Evolutionary conservation across 2,888 invertebrate genomes (phyloP).

Genomic region (Archips xylosteana): DNA sequence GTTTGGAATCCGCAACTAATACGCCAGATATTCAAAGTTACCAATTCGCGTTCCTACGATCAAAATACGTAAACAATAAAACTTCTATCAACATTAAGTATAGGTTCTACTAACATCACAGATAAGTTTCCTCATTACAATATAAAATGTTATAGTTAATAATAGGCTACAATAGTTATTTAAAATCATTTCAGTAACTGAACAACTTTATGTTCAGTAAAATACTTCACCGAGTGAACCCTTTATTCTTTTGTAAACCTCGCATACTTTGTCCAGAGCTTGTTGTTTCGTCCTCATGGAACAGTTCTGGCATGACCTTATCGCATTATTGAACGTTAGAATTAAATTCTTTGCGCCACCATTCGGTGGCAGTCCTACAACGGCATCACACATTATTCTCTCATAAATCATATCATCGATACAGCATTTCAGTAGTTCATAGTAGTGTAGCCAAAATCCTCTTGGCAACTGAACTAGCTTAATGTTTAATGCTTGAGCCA

Average conservation of each 20-base stretch:
- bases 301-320: conserved; percentile 86
- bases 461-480: conserved; percentile 85
- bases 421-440: conserved; percentile 91
- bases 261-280: conserved; percentile 86
- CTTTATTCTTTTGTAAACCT: conserved; percentile 53
- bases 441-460: conserved; percentile 89
- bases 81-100: too few relatives aligned
- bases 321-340: conserved; percentile 87
- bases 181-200: background rate
- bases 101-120: too few relatives aligned
- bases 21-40: background rate
- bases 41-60: background rate
- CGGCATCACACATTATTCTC: conserved; percentile 88
- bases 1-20: background rate
- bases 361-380: conserved; percentile 88
- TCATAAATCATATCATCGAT: conserved; percentile 85
- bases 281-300: conserved; percentile 72
- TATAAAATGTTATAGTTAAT: background rate
- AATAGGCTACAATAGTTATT: too few relatives aligned
- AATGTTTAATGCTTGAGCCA: conserved; percentile 86
- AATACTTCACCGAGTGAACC: background rate
- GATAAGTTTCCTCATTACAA: too few relatives aligned
- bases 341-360: conserved; percentile 89
- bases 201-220: background rate
- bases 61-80: too few relatives aligned